phyloP scores from a whole-genome alignment of 2,888 invertebrate species.

The Eretmocerus hayati region DNA sequence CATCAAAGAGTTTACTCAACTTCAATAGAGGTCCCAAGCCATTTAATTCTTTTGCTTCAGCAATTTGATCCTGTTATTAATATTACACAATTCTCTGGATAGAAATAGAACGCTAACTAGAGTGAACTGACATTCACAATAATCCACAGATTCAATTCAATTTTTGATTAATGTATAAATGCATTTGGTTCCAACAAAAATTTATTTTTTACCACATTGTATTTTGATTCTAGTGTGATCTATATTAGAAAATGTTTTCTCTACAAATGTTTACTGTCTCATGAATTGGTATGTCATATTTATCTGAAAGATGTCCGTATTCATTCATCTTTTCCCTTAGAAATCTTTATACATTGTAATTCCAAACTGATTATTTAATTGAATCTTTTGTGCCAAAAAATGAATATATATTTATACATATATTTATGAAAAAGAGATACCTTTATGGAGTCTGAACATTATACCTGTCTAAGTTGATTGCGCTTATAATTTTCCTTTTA shows the following conservation, averaged over 20 bases:
- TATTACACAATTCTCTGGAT: no score
- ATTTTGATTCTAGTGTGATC: slow-evolving; percentile 16
- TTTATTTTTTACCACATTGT: slow-evolving; percentile 18
- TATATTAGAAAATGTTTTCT: slow-evolving; percentile 17
- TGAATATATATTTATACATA: slow-evolving; percentile 6
- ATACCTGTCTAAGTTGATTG: slow-evolving; percentile 19
- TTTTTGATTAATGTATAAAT: no score
- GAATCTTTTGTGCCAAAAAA: slow-evolving; percentile 22
- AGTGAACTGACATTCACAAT: no score
- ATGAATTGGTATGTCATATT: slow-evolving; percentile 25
- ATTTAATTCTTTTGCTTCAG: no score
- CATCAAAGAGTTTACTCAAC: no score
- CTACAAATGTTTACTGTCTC: slow-evolving; percentile 23
- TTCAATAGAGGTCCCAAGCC: no score
- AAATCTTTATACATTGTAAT: slow-evolving; percentile 19
- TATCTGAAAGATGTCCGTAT: slow-evolving; percentile 20
- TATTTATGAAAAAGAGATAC: slow-evolving; percentile 13
- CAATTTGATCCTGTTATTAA: no score
- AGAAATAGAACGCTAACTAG: no score
- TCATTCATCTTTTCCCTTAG: slow-evolving; percentile 18
- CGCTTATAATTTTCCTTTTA: slow-evolving; percentile 20
- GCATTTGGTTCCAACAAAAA: slow-evolving; percentile 16
- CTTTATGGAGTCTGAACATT: slow-evolving; percentile 23
- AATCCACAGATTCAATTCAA: no score
- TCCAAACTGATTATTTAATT: slow-evolving; percentile 18